Percentiles rank a stretch among this genome's conserved stretches.
Conservation (phyloP, 2,888 invertebrate genomes). For the Halictus ligatus region DNA sequence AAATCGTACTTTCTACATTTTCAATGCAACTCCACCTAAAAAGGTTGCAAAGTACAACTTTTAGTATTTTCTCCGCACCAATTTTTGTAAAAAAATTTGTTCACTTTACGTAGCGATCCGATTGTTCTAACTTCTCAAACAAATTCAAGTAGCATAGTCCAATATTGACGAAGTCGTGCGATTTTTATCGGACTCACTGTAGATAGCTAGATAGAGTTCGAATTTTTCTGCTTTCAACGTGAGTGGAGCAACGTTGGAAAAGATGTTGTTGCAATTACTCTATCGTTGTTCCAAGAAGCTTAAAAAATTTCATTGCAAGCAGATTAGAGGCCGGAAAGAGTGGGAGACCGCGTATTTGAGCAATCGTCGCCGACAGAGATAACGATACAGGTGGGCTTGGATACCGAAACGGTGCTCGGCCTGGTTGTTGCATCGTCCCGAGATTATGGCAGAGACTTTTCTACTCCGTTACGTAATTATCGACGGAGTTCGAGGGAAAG, state of each 20-base stretch:
- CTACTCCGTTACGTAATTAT: conserved; percentile 45
- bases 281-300: background rate
- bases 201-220: conserved; percentile 83
- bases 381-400: conserved; percentile 8
- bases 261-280: background rate
- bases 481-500: background rate
- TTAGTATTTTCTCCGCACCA: no score
- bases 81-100: no score
- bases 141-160: no score
- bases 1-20: no score
- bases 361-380: background rate
- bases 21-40: no score
- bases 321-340: background rate
- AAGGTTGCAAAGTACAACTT: no score
- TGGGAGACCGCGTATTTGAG: background rate
- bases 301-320: background rate
- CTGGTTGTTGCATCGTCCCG: background rate
- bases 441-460: conserved; percentile 30
- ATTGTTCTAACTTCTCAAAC: no score
- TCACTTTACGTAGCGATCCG: no score
- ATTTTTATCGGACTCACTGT: no score
- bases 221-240: conserved; percentile 69
- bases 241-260: background rate
- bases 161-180: no score
- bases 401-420: conserved; percentile 5